phyloP scores from a whole-genome alignment of 2,113 vertebrate species.

The Spheniscus mendiculus region DNA sequence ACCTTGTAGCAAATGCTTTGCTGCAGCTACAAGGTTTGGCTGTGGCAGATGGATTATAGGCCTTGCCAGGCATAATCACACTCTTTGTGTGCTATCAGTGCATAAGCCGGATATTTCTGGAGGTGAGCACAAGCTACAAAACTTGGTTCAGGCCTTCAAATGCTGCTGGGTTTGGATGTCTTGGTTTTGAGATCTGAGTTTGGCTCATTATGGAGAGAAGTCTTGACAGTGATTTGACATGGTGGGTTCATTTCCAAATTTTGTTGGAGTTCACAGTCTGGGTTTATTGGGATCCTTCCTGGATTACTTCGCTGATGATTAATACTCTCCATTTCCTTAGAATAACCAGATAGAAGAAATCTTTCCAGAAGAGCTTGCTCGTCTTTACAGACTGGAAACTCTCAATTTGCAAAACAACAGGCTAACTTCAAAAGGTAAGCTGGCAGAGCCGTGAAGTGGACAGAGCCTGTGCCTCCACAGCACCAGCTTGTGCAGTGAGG shows the following conservation, averaged over 20 bases:
- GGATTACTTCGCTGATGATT: conserved; percentile 41
- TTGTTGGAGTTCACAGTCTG: background rate
- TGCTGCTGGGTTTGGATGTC: background rate
- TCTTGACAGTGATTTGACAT: background rate
- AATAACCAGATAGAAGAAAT: conserved; percentile 95
- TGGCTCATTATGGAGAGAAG: background rate
- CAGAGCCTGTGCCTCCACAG: background rate
- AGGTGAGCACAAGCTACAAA: background rate
- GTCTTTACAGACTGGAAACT: conserved; percentile 89
- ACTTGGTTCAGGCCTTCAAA: background rate
- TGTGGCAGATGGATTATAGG: background rate
- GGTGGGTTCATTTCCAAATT: background rate
- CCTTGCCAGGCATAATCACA: background rate
- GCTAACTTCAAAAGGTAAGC: conserved; percentile 89
- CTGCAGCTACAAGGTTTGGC: background rate
- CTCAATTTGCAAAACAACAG: conserved; percentile 97
- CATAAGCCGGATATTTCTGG: background rate
- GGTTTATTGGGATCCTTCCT: background rate
- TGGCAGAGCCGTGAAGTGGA: background rate
- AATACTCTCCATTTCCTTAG: conserved; percentile 67
- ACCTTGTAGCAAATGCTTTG: background rate
- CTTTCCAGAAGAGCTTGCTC: conserved; percentile 86
- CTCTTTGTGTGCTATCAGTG: background rate
- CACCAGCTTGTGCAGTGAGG: background rate
- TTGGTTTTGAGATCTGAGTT: background rate